Evolutionary conservation across 53 echinoderm and acorn worm species (phyloP).

Genomic region (Hippasteria phrygiana): DNA sequence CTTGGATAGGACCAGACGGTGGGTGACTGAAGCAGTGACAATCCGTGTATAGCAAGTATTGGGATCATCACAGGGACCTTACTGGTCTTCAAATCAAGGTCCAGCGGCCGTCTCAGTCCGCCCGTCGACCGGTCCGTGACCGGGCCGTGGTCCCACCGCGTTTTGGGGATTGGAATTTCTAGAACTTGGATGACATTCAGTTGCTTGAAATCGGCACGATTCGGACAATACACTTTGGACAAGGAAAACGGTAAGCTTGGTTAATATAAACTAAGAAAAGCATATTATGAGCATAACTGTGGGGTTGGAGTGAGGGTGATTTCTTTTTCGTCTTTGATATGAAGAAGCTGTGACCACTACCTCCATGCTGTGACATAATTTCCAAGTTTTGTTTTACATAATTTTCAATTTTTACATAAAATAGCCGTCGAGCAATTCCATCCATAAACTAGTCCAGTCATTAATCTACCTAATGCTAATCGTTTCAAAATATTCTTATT

Average conservation of each 20-base stretch:
- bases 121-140: constrained; percentile 17
- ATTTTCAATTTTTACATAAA: no score
- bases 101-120: constrained; percentile 19
- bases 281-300: no score
- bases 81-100: constrained; percentile 42
- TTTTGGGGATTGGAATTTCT: neutral
- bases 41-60: neutral
- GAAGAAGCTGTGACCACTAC: no score
- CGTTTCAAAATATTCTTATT: neutral
- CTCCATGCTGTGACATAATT: no score
- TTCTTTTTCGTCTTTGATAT: no score
- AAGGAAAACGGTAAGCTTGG: neutral
- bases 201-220: neutral
- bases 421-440: neutral
- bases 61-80: neutral
- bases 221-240: constrained; percentile 11
- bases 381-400: no score
- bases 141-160: constrained; percentile 26
- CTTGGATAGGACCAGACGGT: neutral
- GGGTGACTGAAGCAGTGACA: neutral
- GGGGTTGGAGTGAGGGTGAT: no score
- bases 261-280: no score
- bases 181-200: neutral
- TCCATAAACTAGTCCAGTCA: no score
- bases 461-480: neutral